Base-by-base conservation (phyloP, 1,140 invertebrate genomes). In the Antheraea mylitta region DNA sequence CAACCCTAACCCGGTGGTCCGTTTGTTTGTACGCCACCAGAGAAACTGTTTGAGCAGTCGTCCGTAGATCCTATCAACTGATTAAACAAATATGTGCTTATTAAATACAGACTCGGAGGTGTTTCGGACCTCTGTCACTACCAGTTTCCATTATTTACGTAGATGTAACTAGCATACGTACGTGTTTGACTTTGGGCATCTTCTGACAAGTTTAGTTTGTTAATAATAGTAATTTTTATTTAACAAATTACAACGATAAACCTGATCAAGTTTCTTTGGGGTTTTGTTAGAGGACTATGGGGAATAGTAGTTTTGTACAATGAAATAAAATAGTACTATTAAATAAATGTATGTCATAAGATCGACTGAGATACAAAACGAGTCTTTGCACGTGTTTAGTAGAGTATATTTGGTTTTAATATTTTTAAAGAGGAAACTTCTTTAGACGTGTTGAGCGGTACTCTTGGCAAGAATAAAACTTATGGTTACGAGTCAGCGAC, bases 11-110 rank as follows among this genome's bases (percentile, higher is more conserved):
- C 45, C 16, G 10, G 5, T 6, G 16, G 45, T 53, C 45, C 45
- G 63, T 59, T 58, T 68, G 68, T 70, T 61, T 66, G 69, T 64
- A 64, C 67, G 38, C 22, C 69, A 22, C 45, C 45, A 53, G 9
- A 53, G 45, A 53, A 16, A 53, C n/a, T 70, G 67, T 73, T 76
- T 76, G 65, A 67, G 60, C 69, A 71, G 61, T 69, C 67, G 71
- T 59, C 68, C 58, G 53, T 53, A 13, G 45, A 53, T 53, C 11
- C 37, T 72, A 76, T 74, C 74, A 71, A 74, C 77, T 76, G 77
- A 76, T 79, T 79, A 79, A 74, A 79, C 74, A 74, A 79, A 79
- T 74, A 78, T 72, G 58, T 70, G 68, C 69, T 70, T 73, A 71
- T 74, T 66, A 75, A 53, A 53, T 16, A 53, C 16, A 53, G 45